Conservation (phyloP, 2,113 vertebrate species). For the Notarius lentiginosus region DNA sequence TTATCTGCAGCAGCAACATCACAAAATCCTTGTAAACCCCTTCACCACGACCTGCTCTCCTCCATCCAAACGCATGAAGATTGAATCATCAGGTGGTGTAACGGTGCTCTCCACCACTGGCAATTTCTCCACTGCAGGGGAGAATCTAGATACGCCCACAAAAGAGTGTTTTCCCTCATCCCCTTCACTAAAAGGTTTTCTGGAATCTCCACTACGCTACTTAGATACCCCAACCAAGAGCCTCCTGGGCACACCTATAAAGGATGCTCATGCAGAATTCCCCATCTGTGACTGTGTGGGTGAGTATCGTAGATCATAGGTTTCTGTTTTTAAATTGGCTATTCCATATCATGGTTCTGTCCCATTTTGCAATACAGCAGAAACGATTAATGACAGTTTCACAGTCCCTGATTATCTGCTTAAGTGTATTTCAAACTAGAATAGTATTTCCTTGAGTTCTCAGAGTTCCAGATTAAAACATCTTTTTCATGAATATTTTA, state of each 20-base stretch:
- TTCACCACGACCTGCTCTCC: constrained; percentile 70
- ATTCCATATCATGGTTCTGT: not conserved
- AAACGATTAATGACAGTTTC: not conserved
- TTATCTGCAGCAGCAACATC: constrained; percentile 58
- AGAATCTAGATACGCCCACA: constrained; percentile 81
- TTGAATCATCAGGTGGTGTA: constrained; percentile 88
- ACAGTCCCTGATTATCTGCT: not conserved
- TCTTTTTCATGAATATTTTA: not conserved
- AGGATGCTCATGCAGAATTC: constrained; percentile 86
- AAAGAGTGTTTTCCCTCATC: constrained; percentile 83
- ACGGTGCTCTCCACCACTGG: constrained; percentile 93
- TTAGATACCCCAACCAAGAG: constrained; percentile 92
- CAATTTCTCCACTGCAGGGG: constrained; percentile 73
- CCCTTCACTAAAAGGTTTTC: constrained; percentile 89
- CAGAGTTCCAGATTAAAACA: no score
- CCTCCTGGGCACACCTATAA: constrained; percentile 89
- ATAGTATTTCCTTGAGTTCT: not conserved
- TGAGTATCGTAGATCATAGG: constrained; percentile 68
- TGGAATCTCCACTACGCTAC: constrained; percentile 93
- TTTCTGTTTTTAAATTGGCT: not conserved
- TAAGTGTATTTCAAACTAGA: not conserved
- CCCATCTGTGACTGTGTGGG: constrained; percentile 93
- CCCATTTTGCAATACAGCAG: not conserved
- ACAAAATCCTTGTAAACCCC: constrained; percentile 57
- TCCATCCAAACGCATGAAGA: constrained; percentile 88